A percentile compares a stretch with the other conserved stretches of the same genome.
Evolutionary conservation across 2,113 vertebrate genomes (phyloP).

Genomic region (Melanerpes aurifrons): DNA sequence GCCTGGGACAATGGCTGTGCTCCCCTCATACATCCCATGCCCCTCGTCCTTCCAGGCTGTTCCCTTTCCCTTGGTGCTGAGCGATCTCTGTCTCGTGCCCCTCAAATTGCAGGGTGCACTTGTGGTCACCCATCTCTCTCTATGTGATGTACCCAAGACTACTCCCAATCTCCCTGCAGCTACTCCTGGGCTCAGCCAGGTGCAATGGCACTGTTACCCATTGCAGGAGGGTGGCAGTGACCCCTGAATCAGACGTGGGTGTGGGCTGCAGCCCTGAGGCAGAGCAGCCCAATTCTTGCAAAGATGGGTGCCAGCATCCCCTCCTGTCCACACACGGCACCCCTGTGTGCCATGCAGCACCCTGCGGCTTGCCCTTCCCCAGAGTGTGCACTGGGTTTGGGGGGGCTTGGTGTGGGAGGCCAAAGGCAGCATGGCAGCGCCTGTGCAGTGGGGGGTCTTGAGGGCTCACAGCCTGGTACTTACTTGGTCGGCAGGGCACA

Average conservation of each 20-base stretch:
- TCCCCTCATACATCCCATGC: background rate
- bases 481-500: constrained; percentile 58
- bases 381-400: background rate
- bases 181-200: background rate
- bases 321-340: background rate
- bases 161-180: background rate
- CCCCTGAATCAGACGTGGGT: background rate
- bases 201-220: background rate
- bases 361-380: background rate
- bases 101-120: background rate
- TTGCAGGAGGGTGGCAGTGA: background rate
- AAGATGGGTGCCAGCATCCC: background rate
- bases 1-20: accelerated
- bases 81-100: background rate
- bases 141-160: background rate
- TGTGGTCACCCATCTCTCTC: background rate
- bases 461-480: constrained; percentile 49
- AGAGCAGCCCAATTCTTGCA: background rate
- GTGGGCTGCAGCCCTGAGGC: background rate
- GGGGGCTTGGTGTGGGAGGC: background rate
- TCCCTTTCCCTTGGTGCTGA: background rate
- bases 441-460: background rate
- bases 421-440: background rate
- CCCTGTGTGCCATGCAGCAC: background rate
- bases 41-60: background rate